phyloP scores from a whole-genome alignment of 2,797 vertebrate genomes.

The Pristis pectinata region DNA sequence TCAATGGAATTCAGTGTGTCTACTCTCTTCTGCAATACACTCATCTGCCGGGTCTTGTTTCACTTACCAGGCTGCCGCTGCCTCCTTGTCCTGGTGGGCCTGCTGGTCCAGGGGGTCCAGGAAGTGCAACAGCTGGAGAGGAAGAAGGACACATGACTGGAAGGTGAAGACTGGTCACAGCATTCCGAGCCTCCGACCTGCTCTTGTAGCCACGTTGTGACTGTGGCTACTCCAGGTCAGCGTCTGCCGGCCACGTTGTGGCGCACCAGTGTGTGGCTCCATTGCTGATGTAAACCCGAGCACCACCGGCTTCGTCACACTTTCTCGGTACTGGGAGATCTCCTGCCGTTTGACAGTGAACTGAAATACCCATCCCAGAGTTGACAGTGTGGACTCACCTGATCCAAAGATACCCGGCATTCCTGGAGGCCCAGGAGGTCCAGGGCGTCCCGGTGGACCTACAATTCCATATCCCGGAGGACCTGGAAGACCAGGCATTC shows the following conservation, averaged over 20 bases:
- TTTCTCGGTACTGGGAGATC: neutral
- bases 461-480: conserved; percentile 72
- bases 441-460: conserved; percentile 72
- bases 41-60: conserved; percentile 67
- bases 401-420: conserved; percentile 61
- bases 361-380: neutral
- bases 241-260: neutral
- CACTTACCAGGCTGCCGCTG: conserved; percentile 70
- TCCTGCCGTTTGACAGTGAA: neutral
- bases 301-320: no score
- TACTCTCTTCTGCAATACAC: neutral
- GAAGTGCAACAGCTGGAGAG: conserved; percentile 59
- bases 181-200: no score
- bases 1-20: no score
- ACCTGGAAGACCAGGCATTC: conserved; percentile 75
- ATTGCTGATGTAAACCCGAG: neutral
- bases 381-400: conserved; percentile 52
- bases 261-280: no score
- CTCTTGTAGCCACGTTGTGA: no score
- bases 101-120: conserved; percentile 77
- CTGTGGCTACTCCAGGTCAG: no score
- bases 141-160: neutral
- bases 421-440: conserved; percentile 71
- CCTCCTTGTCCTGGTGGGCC: conserved; percentile 64
- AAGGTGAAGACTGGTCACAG: neutral